Conservation (phyloP, 2,888 invertebrate genomes). For the Drosophila ustulata region DNA sequence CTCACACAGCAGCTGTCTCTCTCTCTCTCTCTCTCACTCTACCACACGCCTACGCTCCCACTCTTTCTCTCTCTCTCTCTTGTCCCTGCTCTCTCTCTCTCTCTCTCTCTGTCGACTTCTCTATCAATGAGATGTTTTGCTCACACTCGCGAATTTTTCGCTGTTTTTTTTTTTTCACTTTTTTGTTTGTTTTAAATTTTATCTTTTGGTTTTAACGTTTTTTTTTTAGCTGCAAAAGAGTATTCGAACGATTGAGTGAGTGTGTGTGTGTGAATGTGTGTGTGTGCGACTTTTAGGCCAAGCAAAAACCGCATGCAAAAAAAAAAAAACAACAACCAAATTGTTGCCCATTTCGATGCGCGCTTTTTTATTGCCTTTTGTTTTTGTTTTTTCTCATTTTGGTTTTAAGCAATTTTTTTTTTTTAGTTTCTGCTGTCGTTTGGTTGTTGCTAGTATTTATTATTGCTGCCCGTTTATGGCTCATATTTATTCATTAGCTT, state of each 20-base stretch:
- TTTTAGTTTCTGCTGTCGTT: conserved; percentile 28
- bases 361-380: conserved; percentile 40
- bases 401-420: conserved; percentile 1
- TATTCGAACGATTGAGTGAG: conserved; percentile 36
- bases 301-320: conserved; percentile 41
- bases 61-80: conserved; percentile 7
- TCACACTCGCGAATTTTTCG: conserved; percentile 35
- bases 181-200: conserved; percentile 23
- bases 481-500: conserved; percentile 69
- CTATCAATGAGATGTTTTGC: conserved; percentile 6
- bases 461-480: conserved; percentile 48
- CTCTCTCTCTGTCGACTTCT: conserved; percentile 4
- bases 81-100: conserved; percentile 14
- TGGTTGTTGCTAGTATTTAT: conserved; percentile 30
- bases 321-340: conserved; percentile 11
- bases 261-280: conserved; percentile 3
- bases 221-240: conserved; percentile 52
- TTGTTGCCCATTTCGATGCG: conserved; percentile 44
- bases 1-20: conserved; percentile 49
- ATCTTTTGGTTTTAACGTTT: conserved; percentile 16
- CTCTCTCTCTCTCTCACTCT: not conserved
- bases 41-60: conserved; percentile 13
- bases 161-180: conserved; percentile 27
- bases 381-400: conserved; percentile 15
- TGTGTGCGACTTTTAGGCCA: conserved; percentile 45